Percentiles rank a stretch among this genome's conserved stretches.
phyloP scores from a whole-genome alignment of 2,888 invertebrate species.

The Drosophila meridiana region DNA sequence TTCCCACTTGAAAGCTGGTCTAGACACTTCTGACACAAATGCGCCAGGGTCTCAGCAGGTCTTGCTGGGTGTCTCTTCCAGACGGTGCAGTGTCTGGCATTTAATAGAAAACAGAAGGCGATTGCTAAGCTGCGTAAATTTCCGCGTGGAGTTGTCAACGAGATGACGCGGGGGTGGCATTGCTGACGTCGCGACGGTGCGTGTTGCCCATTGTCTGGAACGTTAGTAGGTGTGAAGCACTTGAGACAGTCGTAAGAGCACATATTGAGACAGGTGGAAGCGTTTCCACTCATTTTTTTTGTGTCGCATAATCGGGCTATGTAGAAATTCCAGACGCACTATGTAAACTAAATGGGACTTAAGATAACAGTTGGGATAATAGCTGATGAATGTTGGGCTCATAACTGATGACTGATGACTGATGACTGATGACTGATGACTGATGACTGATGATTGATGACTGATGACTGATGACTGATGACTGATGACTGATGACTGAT shows the following conservation, averaged over 20 bases:
- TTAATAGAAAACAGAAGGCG: conserved; percentile 55
- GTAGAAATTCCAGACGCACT: conserved; percentile 41
- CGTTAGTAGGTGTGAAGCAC: conserved; percentile 49
- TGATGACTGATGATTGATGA: not conserved
- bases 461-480: not conserved
- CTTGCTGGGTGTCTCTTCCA: conserved; percentile 19
- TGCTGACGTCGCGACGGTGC: conserved; percentile 35
- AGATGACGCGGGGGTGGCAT: conserved; percentile 40
- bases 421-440: not conserved
- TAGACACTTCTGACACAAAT: conserved; percentile 79
- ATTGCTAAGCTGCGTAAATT: conserved; percentile 78
- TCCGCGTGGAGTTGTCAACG: conserved; percentile 63
- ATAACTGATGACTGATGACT: not conserved
- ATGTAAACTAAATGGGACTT: conserved; percentile 61
- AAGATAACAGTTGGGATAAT: conserved; percentile 5
- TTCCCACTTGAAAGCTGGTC: conserved; percentile 57
- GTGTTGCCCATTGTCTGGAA: conserved; percentile 52
- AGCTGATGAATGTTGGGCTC: not conserved
- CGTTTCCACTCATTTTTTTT: conserved; percentile 61
- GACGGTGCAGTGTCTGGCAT: conserved; percentile 29
- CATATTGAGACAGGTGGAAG: conserved; percentile 79
- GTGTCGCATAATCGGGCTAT: conserved; percentile 13
- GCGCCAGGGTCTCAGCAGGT: conserved; percentile 61
- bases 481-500: not conserved
- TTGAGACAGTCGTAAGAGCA: conserved; percentile 76